These are phyloP conservation scores for Phania funesta DNA, from an alignment of 2,888 invertebrate genomes.

Conservation along the genomic window DNA sequence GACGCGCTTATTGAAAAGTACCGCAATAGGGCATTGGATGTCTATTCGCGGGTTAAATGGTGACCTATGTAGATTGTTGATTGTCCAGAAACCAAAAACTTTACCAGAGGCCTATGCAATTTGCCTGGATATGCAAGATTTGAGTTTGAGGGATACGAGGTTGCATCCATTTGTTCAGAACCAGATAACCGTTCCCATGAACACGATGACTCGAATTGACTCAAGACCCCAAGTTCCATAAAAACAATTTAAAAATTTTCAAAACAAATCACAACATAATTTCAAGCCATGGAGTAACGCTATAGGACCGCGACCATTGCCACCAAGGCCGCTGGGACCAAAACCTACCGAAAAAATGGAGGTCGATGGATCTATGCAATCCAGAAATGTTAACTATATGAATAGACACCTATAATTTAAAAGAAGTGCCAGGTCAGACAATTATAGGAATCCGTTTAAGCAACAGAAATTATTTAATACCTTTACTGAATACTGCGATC, in stretches of 20 bases:
- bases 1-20: not conserved
- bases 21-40: not conserved
- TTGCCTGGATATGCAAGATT: not conserved
- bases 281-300: not conserved
- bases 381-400: not conserved
- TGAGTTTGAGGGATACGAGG: not conserved
- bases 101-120: not conserved
- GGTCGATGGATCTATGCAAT: not conserved
- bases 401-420: not conserved
- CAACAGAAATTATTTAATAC: not conserved
- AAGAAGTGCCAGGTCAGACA: not conserved
- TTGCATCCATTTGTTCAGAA: not conserved
- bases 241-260: not conserved
- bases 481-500: not conserved
- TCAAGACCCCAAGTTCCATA: not conserved
- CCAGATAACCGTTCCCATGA: not conserved
- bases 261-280: too few species aligned
- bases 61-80: not conserved
- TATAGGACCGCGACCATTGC: not conserved
- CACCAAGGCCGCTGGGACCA: slow-evolving; percentile 13
- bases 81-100: not conserved
- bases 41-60: not conserved
- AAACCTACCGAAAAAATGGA: slow-evolving; percentile 13
- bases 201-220: not conserved
- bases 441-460: not conserved